Conservation (phyloP, 2,888 invertebrate species). For the Tetropium fuscum region DNA sequence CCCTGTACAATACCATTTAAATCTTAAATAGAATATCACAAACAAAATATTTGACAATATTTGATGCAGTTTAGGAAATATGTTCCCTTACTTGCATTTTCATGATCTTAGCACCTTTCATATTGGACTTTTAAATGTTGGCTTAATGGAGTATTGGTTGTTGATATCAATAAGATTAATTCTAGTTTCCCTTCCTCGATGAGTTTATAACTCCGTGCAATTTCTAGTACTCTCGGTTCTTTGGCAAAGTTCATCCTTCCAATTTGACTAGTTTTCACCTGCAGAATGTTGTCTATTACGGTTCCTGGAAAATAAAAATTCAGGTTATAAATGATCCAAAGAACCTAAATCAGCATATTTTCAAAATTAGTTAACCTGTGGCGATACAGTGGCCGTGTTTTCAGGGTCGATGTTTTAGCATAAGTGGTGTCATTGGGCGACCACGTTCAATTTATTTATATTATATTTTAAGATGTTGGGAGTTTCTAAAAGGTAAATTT, state of each 20-base stretch:
- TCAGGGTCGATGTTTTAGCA: no score
- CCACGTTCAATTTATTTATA: no score
- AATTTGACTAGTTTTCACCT: conserved; percentile 66
- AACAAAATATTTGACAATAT: not conserved
- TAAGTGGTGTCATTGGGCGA: no score
- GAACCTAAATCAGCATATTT: no score
- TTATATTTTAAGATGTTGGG: no score
- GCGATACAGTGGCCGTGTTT: no score
- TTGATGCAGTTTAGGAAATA: not conserved
- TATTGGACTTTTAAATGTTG: conserved; percentile 34
- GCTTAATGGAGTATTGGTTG: conserved; percentile 26
- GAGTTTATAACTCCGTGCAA: conserved; percentile 27
- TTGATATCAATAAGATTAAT: conserved; percentile 24
- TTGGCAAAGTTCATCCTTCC: conserved; percentile 69
- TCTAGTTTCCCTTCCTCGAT: conserved; percentile 25
- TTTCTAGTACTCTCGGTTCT: conserved; percentile 59
- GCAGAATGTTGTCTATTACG: conserved; percentile 51
- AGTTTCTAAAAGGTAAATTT: no score
- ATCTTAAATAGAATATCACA: conserved; percentile 14
- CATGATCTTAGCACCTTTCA: conserved; percentile 15
- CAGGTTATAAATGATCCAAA: no score
- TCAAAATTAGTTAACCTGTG: no score
- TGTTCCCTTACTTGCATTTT: not conserved
- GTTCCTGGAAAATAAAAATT: conserved; percentile 24
- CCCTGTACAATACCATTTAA: conserved; percentile 16